Evolutionary conservation across 2,888 invertebrate species (phyloP), one percentile per base, ranked within the genome.

Genomic region (Globia sparganii): DNA sequence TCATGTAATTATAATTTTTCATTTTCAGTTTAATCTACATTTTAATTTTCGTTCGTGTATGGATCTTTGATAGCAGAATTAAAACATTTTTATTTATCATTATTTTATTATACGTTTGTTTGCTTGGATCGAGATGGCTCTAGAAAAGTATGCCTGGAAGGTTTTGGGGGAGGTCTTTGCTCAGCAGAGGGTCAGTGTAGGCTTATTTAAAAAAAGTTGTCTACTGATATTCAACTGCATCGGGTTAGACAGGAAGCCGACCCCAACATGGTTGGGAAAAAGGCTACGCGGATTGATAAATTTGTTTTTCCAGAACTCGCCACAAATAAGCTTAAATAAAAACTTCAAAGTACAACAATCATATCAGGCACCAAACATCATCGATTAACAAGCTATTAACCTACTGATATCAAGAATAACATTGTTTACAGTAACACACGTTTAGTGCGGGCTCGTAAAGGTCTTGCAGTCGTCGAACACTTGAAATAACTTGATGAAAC

Each of bases 401-500:
- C 77, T 79, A 83, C 80, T 77, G 77, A 62, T 74, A 73, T 85
- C 85, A 66, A 82, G 69, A 88, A 87, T 81, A 85, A 80, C 83
- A 78, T 82, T 86, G 85, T 87, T 78, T 81, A 85, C 80, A 77
- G 66, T 72, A 86, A 72, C 81, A 77, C 82, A 74, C 62, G 69
- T 85, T 80, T 86, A 87, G 56, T 81, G 81, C 65, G 84, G 83
- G 72, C 64, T 86, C 87, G 86, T 88, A 89, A 88, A 91, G 88
- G 86, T 86, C 80, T 85, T 80, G 78, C 86, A 86, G 81, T 86
- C 83, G 70, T 75, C 79, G 70, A 75, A 80, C 84, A 88, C 91
- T 90, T 91, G 86, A 91, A 91, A 91, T 92, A 92, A 89, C 90
- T 92, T 90, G 91, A 89, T 91, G 81, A 83, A 87, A 83, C 80